phyloP scores from a whole-genome alignment of 2,797 vertebrate genomes.

The Jordanella pulchra region DNA sequence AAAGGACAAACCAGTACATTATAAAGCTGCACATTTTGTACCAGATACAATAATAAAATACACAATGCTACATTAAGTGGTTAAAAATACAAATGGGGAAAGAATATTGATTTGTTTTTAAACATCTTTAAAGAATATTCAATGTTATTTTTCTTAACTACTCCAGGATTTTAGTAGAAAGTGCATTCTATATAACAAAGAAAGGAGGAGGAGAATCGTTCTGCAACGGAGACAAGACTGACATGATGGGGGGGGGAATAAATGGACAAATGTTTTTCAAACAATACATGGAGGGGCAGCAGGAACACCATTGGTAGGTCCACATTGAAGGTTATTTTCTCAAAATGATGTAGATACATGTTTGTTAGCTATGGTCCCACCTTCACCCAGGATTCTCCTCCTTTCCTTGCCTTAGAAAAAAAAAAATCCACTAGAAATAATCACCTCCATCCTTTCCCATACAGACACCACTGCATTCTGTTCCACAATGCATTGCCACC shows the following conservation, averaged over 20 bases:
- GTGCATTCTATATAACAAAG: constrained; percentile 88
- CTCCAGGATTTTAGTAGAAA: constrained; percentile 87
- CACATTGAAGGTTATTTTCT: constrained; percentile 12
- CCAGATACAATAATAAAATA: constrained; percentile 88
- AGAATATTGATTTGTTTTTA: constrained; percentile 78
- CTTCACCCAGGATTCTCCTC: constrained; percentile 72
- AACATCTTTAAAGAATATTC: constrained; percentile 86
- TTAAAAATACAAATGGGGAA: constrained; percentile 85
- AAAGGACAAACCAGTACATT: constrained; percentile 73
- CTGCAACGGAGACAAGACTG: constrained; percentile 44
- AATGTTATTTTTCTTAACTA: constrained; percentile 83
- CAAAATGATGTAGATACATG: constrained; percentile 29
- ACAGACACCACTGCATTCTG: constrained; percentile 63
- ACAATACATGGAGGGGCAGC: constrained; percentile 46
- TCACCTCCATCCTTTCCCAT: constrained; percentile 53
- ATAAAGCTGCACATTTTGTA: constrained; percentile 84
- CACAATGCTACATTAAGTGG: constrained; percentile 87
- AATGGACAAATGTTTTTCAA: constrained; percentile 35
- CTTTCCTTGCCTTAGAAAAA: constrained; percentile 70
- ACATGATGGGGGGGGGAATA: constrained; percentile 22
- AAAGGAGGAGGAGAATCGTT: constrained; percentile 80
- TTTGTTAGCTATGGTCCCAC: constrained; percentile 49
- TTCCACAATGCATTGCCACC: constrained; percentile 72
- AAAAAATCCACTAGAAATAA: constrained; percentile 70
- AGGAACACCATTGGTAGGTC: constrained; percentile 31